Evolutionary conservation across 2,888 invertebrate genomes (phyloP).

Genomic region (Watsonalla binaria): DNA sequence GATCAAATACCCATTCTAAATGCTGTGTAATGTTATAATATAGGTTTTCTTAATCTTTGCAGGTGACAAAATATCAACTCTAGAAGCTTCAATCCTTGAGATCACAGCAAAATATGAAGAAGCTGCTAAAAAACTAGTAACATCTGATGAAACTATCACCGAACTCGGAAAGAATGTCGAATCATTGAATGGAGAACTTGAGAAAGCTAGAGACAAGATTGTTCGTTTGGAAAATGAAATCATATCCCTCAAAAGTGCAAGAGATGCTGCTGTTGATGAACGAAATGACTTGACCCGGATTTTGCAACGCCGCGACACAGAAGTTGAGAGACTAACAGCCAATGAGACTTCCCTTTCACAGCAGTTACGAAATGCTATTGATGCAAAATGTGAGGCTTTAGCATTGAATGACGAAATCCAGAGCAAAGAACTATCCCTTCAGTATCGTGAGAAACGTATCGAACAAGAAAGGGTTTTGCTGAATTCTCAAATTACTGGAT

Average conservation of each 20-base stretch:
- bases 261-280: constrained; percentile 85
- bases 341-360: constrained; percentile 84
- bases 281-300: constrained; percentile 85
- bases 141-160: constrained; percentile 79
- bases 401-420: constrained; percentile 89
- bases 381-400: constrained; percentile 90
- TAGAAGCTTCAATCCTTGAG: constrained; percentile 76
- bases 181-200: constrained; percentile 80
- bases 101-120: constrained; percentile 81
- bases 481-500: constrained; percentile 86
- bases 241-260: constrained; percentile 82
- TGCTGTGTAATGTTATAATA: neutral
- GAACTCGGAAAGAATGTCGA: constrained; percentile 83
- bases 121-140: constrained; percentile 79
- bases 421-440: constrained; percentile 87
- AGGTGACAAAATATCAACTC: constrained; percentile 79
- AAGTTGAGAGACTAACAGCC: constrained; percentile 84
- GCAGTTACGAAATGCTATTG: constrained; percentile 86
- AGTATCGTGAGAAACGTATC: constrained; percentile 89
- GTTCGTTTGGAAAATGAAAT: constrained; percentile 82
- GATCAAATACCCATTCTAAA: neutral
- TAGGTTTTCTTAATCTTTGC: constrained; percentile 22
- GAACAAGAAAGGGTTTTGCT: constrained; percentile 89
- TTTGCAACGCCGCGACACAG: constrained; percentile 84
- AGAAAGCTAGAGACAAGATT: constrained; percentile 81